Evolutionary conservation across 2,888 invertebrate genomes (phyloP).

Genomic region (Pardosa pseudoannulata): DNA sequence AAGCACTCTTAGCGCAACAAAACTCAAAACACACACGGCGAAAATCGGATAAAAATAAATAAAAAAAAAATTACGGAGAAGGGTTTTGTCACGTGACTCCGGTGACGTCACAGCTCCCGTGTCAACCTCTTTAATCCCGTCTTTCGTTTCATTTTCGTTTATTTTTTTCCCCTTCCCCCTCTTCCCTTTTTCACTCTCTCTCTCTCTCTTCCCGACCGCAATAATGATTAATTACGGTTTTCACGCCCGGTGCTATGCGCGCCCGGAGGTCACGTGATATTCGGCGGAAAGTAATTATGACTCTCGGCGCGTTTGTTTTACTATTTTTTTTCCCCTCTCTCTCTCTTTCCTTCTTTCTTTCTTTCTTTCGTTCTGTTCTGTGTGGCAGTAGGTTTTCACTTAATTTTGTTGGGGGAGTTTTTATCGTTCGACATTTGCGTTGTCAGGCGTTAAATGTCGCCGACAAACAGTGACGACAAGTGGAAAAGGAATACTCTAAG

Average conservation of each 20-base stretch:
- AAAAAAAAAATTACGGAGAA: constrained; percentile 18
- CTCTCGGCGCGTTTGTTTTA: constrained; percentile 21
- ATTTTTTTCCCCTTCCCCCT: constrained; percentile 23
- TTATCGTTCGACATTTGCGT: constrained; percentile 17
- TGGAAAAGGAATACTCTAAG: constrained; percentile 5
- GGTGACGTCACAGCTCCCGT: constrained; percentile 43
- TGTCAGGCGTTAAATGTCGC: constrained; percentile 13
- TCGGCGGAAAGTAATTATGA: constrained; percentile 65
- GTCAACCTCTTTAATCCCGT: constrained; percentile 65
- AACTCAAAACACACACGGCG: constrained; percentile 28
- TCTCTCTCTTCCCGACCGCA: too few relatives aligned
- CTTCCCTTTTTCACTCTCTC: constrained; percentile 13
- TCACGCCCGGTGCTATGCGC: constrained; percentile 46
- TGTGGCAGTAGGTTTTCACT: constrained; percentile 5
- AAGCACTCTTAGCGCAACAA: constrained; percentile 18
- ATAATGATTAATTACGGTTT: constrained; percentile 71
- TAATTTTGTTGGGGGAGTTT: constrained; percentile 18
- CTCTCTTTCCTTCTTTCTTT: too few relatives aligned
- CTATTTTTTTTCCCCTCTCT: too few relatives aligned
- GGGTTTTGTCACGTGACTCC: constrained; percentile 51
- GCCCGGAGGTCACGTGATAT: constrained; percentile 60
- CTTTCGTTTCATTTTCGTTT: constrained; percentile 44
- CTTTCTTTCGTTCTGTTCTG: not conserved
- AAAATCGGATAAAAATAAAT: constrained; percentile 7
- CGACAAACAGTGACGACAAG: constrained; percentile 13